Base-by-base conservation (phyloP, 1,140 invertebrate species). In the Drosophila gunungcola region DNA sequence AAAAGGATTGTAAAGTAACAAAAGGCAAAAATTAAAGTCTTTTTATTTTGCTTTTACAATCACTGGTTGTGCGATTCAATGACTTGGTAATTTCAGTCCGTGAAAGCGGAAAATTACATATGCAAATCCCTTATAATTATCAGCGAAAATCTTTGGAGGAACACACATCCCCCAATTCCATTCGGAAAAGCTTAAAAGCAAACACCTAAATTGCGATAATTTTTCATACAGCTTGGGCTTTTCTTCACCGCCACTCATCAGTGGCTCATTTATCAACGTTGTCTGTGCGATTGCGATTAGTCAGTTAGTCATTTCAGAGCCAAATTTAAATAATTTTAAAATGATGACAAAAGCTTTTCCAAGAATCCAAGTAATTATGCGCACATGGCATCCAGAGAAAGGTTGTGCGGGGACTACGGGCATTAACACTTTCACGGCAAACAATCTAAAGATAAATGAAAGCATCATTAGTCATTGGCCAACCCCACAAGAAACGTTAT, bases 271-370 rank as follows among this genome's bases (percentile, higher is more conserved):
- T 63, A 74, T 74, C 72, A 74, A 63, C 32, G 42, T 6, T 55
- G 41, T 68, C 21, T 36, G 32, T 32, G 36, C n/a, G 54, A 16
- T 34, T 42, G 38, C 4, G 21, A 16, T 65, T 42, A 62, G 63
- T 32, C 64, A 64, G 64, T 64, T 52, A 68, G 46, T 68, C 64
- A 68, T 68, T 68, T 42, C 38, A 46, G n/a, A 52, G 32, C 10
- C 10, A 61, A 77, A 77, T 77, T 77, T 77, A 77, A 77, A 77
- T 77, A 77, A 77, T 77, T 76, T 77, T 77, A 61, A 77, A 77
- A 77, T 55, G 73, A 77, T 77, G 73, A 77, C 73, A 76, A 77
- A 60, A 77, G 73, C 73, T 76, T 77, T 76, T 69, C 39, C 39
- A 51, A 54, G 55, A 41, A 60, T 68, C 53, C 61, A 54, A 77